These are phyloP conservation scores for Enchytraeus crypticus DNA, from an alignment of 2,888 invertebrate genomes.

Conservation along the genomic window DNA sequence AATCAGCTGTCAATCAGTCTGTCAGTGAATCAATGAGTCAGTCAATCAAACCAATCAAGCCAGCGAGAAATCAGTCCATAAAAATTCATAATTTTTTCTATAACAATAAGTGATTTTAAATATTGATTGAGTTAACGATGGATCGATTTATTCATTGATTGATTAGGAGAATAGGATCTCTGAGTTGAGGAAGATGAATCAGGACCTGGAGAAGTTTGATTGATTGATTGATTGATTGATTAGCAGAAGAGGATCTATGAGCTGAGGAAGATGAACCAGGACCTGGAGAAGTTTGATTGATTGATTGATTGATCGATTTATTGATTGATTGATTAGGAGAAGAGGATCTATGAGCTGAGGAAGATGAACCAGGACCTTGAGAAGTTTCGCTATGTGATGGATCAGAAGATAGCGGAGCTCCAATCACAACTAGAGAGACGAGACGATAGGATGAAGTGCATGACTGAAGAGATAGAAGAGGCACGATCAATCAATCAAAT, in stretches of 20 bases:
- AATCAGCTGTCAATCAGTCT: no score
- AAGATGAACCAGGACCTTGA: conserved; percentile 74
- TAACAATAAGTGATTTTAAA: no score
- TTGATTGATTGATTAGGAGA: conserved; percentile 58
- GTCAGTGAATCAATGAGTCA: no score
- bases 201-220: no score
- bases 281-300: no score
- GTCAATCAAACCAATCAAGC: no score
- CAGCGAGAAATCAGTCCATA: no score
- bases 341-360: conserved; percentile 71
- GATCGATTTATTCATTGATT: no score
- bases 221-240: no score
- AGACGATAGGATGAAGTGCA: conserved; percentile 72
- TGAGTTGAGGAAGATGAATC: conserved; percentile 72
- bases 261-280: conserved; percentile 69
- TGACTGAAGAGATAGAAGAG: conserved; percentile 65
- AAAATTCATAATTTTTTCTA: no score
- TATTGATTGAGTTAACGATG: no score
- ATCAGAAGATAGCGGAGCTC: conserved; percentile 78
- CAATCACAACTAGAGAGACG: conserved; percentile 77
- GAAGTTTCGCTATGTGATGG: conserved; percentile 80
- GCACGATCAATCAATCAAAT: conserved; percentile 24
- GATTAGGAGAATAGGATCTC: conserved; percentile 66
- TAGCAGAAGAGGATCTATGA: conserved; percentile 72
- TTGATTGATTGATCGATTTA: no score